phyloP scores from a whole-genome alignment of 2,888 invertebrate species.

The Acutogordius australiensis region DNA sequence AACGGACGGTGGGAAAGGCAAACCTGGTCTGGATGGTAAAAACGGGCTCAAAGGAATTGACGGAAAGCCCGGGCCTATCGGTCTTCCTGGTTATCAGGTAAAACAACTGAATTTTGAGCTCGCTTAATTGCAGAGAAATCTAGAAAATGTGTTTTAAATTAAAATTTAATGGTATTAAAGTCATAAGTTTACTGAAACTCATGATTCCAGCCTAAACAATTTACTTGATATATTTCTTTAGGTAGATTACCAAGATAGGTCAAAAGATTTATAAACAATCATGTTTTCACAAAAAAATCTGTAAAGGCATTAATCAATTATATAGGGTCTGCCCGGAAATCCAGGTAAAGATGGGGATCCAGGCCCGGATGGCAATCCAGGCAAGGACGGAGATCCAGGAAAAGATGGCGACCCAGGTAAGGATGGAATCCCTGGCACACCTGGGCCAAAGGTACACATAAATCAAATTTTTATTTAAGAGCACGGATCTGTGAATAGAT shows the following conservation, averaged over 20 bases:
- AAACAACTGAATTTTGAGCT: no score
- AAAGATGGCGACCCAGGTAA: conserved; percentile 44
- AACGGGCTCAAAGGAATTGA: not conserved
- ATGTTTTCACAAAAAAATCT: not conserved
- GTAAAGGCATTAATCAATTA: no score
- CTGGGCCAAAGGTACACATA: conserved; percentile 10
- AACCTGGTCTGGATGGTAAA: not conserved
- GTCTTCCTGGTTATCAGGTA: not conserved
- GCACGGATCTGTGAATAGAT: no score
- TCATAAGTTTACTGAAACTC: no score
- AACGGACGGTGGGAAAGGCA: not conserved
- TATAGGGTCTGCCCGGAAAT: conserved; percentile 36
- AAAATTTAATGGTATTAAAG: not conserved
- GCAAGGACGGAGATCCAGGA: conserved; percentile 19
- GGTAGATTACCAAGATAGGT: not conserved
- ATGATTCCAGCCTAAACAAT: no score
- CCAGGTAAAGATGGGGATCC: conserved; percentile 36
- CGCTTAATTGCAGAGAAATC: no score
- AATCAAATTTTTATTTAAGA: no score
- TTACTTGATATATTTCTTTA: no score
- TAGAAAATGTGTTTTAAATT: not conserved
- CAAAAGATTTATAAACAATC: not conserved
- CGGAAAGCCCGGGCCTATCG: not conserved
- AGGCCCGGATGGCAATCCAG: conserved; percentile 47
- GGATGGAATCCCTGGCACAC: conserved; percentile 17